phyloP scores from a whole-genome alignment of 2,113 vertebrate genomes.

The Rhipidura dahli region DNA sequence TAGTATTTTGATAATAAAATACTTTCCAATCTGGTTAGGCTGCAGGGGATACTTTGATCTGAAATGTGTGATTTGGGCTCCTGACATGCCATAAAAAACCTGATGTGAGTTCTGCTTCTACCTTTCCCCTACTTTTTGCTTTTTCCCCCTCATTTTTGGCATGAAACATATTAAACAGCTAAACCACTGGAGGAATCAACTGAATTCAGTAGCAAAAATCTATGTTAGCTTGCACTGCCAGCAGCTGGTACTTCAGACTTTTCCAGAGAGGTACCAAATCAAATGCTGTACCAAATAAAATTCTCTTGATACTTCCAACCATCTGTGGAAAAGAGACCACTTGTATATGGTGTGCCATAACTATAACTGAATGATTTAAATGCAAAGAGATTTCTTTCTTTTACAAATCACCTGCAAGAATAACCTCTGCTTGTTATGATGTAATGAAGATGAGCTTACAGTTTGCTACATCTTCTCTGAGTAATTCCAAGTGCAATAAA shows the following conservation, averaged over 20 bases:
- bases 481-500: neutral
- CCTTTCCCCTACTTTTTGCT: neutral
- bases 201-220: neutral
- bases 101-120: neutral
- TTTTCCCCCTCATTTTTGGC: neutral
- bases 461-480: neutral
- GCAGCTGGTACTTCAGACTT: neutral
- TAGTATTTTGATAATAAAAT: neutral
- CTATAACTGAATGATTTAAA: neutral
- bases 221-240: neutral
- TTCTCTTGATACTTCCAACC: neutral
- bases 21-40: neutral
- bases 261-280: neutral
- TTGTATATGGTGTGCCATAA: neutral
- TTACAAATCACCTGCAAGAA: neutral
- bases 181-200: neutral
- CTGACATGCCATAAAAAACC: neutral
- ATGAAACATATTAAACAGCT: neutral
- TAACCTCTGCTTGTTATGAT: neutral
- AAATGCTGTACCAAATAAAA: neutral
- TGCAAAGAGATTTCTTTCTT: neutral
- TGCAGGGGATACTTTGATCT: neutral
- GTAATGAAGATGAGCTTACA: neutral
- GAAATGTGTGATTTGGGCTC: neutral
- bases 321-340: neutral